These are phyloP conservation scores for Alloscopus bannaensis DNA, from an alignment of 2,888 invertebrate genomes.

Conservation along the genomic window DNA sequence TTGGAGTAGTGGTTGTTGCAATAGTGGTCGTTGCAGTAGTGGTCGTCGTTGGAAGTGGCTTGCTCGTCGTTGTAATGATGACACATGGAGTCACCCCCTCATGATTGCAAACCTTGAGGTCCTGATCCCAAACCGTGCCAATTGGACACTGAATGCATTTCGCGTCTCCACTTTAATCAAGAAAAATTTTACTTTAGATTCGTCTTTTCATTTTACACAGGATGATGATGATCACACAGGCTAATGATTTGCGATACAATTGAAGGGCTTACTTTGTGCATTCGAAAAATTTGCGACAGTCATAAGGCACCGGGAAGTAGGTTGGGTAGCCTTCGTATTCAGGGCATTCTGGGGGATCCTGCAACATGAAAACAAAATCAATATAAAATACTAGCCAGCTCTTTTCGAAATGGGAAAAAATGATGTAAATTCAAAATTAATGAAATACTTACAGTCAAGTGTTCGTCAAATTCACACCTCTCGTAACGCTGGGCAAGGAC, in stretches of 20 bases:
- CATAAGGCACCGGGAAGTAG: conserved; percentile 5
- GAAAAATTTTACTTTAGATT: too few species aligned
- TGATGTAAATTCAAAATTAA: too few species aligned
- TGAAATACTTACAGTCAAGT: background rate
- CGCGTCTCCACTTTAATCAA: conserved; percentile 2
- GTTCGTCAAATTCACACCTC: conserved; percentile 6
- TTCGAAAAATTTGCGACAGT: conserved; percentile 2
- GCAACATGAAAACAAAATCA: background rate
- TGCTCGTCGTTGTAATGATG: background rate
- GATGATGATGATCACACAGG: too few species aligned
- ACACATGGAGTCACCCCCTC: background rate
- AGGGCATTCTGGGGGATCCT: conserved; percentile 27
- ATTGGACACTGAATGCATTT: conserved; percentile 24
- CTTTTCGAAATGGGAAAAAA: background rate
- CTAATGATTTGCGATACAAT: too few species aligned
- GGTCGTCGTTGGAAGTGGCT: conserved; percentile 1
- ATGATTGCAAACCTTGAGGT: conserved; percentile 10
- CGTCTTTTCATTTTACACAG: too few species aligned
- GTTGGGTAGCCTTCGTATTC: background rate
- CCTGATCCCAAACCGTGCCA: conserved; percentile 37
- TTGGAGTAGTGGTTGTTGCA: conserved; percentile 12
- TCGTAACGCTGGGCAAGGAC: too few species aligned
- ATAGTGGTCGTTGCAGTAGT: conserved; percentile 29
- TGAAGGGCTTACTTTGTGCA: conserved; percentile 7
- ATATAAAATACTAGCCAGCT: background rate